Base-by-base conservation (phyloP, 2,113 vertebrate genomes). In the Calypte anna region DNA sequence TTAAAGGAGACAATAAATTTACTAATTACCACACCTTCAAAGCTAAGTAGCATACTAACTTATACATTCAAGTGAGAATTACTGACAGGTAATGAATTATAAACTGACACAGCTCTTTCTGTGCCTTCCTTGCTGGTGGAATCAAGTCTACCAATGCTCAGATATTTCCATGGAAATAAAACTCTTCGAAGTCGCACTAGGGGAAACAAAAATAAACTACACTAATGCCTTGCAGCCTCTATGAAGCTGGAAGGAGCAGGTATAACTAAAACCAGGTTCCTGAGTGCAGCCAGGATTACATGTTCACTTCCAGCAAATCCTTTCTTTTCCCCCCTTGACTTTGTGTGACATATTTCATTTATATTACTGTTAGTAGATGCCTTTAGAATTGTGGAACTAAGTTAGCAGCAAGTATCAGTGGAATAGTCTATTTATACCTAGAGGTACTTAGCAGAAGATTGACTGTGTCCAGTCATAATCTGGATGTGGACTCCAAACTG, bases 11-110 rank as follows among this genome's bases (percentile, higher is more conserved):
- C 46, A 76, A 72, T 33, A 53, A 85, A 72, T 81, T 91, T 92
- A 91, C 75, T 64, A 86, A 90, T 92, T 90, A 84, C 15, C 88
- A 59, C 51, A 85, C 79, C 55, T 91, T 93, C 90, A 89, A 96
- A 93, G 90, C 79, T 87, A 88, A 85, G 82, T 79, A 92, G 91
- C 69, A 66, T 9, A 44, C 82, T 62, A 87, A 91, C 61, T 92
- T 79, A 36, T 53, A n/a, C 2, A 3, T 79, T 85, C 43, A 86
- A 88, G 44, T 66, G 53, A 82, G 36, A 90, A 90, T 61, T 93
- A 94, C 69, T 95, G 82, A 73, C 54, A 79, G 72, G 68, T 61
- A 91, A 69, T 79, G n/a, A 79, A 82, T 57, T 79, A 64, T 66
- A 82, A 63, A 82, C 79, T 76, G 74, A 66, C 57, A 64, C 12